phyloP scores from a whole-genome alignment of 1,140 invertebrate genomes.

The Drosophila murphyi region DNA sequence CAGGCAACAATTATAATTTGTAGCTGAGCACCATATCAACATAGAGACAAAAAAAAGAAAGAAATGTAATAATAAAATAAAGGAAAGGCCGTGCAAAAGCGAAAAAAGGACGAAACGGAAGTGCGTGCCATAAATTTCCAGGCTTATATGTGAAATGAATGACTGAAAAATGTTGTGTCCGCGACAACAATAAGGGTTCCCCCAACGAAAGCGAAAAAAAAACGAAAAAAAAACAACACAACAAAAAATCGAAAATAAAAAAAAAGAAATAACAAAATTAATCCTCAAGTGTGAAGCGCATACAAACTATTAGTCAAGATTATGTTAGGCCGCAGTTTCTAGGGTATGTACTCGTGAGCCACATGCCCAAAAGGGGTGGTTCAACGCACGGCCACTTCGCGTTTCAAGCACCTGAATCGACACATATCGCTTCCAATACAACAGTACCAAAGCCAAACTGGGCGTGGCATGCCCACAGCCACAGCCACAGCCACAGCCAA shows the following conservation, averaged over 20 bases:
- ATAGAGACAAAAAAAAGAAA: slow-evolving; percentile 24
- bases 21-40: slow-evolving; percentile 60
- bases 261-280: slow-evolving; percentile 64
- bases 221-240: slow-evolving; percentile 36
- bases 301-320: slow-evolving; percentile 82
- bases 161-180: slow-evolving; percentile 65
- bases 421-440: slow-evolving; percentile 15
- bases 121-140: slow-evolving; percentile 82
- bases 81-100: slow-evolving; percentile 16
- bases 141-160: slow-evolving; percentile 62
- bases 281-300: slow-evolving; percentile 82
- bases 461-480: slow-evolving; percentile 41
- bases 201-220: slow-evolving; percentile 35
- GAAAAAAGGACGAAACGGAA: slow-evolving; percentile 68
- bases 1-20: slow-evolving; percentile 78
- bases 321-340: slow-evolving; percentile 46
- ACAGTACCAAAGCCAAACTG: slow-evolving; percentile 7
- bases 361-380: slow-evolving; percentile 37
- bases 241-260: slow-evolving; percentile 18
- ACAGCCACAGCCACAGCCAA: slow-evolving; percentile 9
- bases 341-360: slow-evolving; percentile 6
- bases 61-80: slow-evolving; percentile 34
- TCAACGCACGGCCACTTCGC: slow-evolving; percentile 36
- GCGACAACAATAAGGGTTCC: slow-evolving; percentile 54
- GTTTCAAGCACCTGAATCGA: slow-evolving; percentile 59